Base-by-base conservation (phyloP, 2,113 vertebrate genomes). In the Pelodiscus sinensis region DNA sequence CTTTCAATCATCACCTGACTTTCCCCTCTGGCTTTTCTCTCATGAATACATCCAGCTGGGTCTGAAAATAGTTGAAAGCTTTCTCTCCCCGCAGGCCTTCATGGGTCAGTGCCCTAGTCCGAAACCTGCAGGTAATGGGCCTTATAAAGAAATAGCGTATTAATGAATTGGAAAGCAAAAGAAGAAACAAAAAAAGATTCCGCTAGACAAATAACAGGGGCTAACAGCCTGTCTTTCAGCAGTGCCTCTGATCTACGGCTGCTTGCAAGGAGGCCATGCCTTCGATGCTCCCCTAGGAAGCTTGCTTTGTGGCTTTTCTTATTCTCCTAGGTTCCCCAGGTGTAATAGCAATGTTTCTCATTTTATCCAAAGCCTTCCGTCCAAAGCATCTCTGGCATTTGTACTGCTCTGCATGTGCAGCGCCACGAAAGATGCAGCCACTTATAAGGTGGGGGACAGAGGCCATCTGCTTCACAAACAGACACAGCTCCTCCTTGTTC, bases 131-230 rank as follows among this genome's bases (percentile, higher is more conserved):
- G 19, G 44, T 85, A 95, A 96, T 89, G 87, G 96, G 56, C 87
- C 93, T 94, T 85, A 89, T 71, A 89, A 97, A 86, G 96, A 85
- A 94, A 96, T 85, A 71, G 65, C 21, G 18, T 71, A 21, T 71
- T 71, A 94, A 92, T 93, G 95, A 94, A 35, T 89, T 90, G 90
- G 89, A 89, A 96, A 94, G 82, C 38, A 58, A 81, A 93, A 62
- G 31, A 50, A 50, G 44, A 27, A 44, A 6, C 44, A 44, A 44
- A 54, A 19, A 87, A 50, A 92, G 85, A 93, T 87, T 95, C 85
- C 65, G 84, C 51, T 79, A 92, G 86, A 94, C 27, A 29, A 89
- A 77, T 87, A 35, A 50, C 22, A 10, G n/a, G 51, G 16, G 78
- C 73, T 24, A 44, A 50, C 38, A n/a, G 78, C 12, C 22, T 58